Conservation (phyloP, 2,888 invertebrate genomes). For the Tethea ocularis region DNA sequence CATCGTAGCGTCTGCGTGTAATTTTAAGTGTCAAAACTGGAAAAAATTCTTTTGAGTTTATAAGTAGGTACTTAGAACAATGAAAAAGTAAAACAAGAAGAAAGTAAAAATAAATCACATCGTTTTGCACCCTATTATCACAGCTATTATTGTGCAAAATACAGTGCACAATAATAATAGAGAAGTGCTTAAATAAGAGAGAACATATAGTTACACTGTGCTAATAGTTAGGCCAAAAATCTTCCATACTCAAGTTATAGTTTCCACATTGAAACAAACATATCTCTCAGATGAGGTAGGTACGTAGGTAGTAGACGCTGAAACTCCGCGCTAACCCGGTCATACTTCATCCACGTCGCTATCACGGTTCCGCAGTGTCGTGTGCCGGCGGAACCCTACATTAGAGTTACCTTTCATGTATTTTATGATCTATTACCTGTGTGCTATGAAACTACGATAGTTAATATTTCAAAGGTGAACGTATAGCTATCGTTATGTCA, state of each 20-base stretch:
- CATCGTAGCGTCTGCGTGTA: too few species aligned
- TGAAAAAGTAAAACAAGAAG: too few species aligned
- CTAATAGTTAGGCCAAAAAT: not conserved
- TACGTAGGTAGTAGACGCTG: slow-evolving; percentile 48
- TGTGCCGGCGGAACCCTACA: slow-evolving; percentile 25
- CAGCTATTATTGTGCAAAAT: too few species aligned
- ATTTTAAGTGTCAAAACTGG: too few species aligned
- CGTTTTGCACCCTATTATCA: too few species aligned
- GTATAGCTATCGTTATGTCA: not conserved
- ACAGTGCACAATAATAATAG: too few species aligned
- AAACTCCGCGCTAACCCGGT: slow-evolving; percentile 35
- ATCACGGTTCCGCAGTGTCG: slow-evolving; percentile 46
- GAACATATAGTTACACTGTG: too few species aligned
- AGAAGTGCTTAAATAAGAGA: too few species aligned
- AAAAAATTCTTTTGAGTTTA: too few species aligned
- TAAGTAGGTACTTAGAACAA: too few species aligned
- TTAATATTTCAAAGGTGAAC: not conserved
- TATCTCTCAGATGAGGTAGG: slow-evolving; percentile 12
- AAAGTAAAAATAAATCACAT: not conserved
- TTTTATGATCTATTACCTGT: not conserved
- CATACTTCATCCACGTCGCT: slow-evolving; percentile 49
- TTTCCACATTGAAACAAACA: not conserved
- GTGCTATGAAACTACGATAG: not conserved
- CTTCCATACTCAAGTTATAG: not conserved
- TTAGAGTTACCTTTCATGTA: slow-evolving; percentile 5